Percentiles rank a stretch among this genome's conserved stretches.
These are phyloP conservation scores for Tenualosa thibaudeaui DNA, from an alignment of 2,797 vertebrate species.

Conservation along the genomic window DNA sequence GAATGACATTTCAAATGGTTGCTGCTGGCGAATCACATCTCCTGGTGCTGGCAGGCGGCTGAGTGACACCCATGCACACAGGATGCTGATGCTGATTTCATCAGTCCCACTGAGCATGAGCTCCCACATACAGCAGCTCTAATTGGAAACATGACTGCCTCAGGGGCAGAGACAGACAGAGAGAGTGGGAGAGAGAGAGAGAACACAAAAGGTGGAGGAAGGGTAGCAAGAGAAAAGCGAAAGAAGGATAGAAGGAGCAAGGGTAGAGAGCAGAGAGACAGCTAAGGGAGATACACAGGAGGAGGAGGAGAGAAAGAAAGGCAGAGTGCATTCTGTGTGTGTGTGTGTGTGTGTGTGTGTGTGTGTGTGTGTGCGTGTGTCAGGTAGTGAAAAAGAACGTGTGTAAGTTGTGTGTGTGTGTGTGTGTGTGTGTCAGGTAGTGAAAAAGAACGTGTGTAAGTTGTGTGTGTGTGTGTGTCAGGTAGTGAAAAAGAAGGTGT, in stretches of 20 bases:
- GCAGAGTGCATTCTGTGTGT: neutral
- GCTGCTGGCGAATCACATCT: neutral
- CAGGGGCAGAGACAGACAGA: constrained; percentile 28
- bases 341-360: neutral
- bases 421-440: neutral
- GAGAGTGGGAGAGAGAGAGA: neutral
- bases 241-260: neutral
- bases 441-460: neutral
- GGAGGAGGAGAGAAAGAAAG: neutral
- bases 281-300: neutral
- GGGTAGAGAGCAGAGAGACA: neutral
- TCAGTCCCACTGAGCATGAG: neutral
- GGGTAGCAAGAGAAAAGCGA: neutral
- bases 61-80: neutral
- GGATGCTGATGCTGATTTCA: constrained; percentile 16
- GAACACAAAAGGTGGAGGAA: neutral
- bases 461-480: no score
- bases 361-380: neutral
- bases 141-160: constrained; percentile 39
- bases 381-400: no score
- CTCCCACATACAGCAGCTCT: neutral
- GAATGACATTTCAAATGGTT: neutral
- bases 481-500: neutral
- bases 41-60: neutral
- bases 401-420: neutral